Evolutionary conservation across 2,888 invertebrate species (phyloP), one percentile per base, ranked within the genome.

Genomic region (Polyommatus iphigenia): DNA sequence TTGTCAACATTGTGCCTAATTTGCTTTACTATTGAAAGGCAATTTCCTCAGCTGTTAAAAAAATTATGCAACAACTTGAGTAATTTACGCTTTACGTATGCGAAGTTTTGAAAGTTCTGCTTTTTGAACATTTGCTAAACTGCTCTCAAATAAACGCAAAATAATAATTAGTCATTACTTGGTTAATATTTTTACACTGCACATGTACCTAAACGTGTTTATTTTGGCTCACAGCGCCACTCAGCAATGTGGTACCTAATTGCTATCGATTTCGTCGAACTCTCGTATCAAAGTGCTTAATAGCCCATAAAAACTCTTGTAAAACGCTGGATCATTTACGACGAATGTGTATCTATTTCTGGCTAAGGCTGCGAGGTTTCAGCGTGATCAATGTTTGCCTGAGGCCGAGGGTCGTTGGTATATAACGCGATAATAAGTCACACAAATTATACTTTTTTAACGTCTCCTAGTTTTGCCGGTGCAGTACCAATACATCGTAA

Each of bases 1-100:
- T 91, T 91, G 91, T 91, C 89, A 89, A 88, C 88, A 88, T 85
- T 87, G 88, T 87, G 86, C 89, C 87, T 91, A 90, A 91, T 92
- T 90, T 87, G 85, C 86, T 88, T 85, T 85, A 90, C 85, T 86
- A 87, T 85, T 85, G 87, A 82, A 80, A 79, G 46, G 80, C 32
- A 29, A 76, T 75, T 76, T 78, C 75, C 75, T 77, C 50, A 62
- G 76, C 59, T 50, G 15, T 75, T 24, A 46, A 71, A 18, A n/a
- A 20, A 15, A 50, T 50, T 75, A 75, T 50, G 75, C 13, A 54
- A 75, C 71, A 29, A 32, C 24, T 1, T 29, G 29, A 15, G 67
- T 67, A 67, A 50, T 50, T 50, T 46, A 46, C 46, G 46, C 46
- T 46, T 46, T 13, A 46, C 3, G 46, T 46, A 46, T 46, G 46